Evolutionary conservation across 2,888 invertebrate genomes (phyloP), one percentile per base, ranked within the genome.

Genomic region (Diachrysia chrysitis): DNA sequence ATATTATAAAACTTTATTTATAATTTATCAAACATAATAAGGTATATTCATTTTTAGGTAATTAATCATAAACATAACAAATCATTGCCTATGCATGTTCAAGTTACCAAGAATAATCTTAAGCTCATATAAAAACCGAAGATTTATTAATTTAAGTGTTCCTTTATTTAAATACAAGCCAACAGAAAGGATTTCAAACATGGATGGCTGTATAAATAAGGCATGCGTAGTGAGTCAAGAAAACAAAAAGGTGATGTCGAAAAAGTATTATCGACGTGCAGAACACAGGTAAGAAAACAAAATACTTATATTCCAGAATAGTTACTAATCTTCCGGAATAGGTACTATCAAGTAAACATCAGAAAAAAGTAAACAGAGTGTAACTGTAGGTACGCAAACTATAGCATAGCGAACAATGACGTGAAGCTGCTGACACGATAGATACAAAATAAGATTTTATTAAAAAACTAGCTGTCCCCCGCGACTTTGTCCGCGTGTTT

Each of bases 211-310:
- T 72, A 83, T 78, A 54, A 79, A 80, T 32, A 91, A 88, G 53
- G 90, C 92, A 58, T 88, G 89, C 72, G 67, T 89, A 54, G 42
- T 69, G 9, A 71, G 71, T 59, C 82, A 87, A 80, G 89, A 89
- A 2, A 85, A 58, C 53, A 63, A 85, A 66, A 71, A 79, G 69
- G 19, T 81, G 35, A 51, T 83, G 19, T 85, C 88, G 3, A 94
- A 92, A 77, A 95, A 95, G 80, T 95, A 95, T 74, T 94, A 94
- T 72, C 86, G 95, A 12, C 87, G 90, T 63, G 93, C 92, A 19
- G 94, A 94, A 79, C 94, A 94, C 77, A 92, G 95, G 95, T 94
- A 83, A 89, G 91, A 37, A 19, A 62, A n/a, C 56, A 62, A 54
- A 59, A 59, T 69, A 71, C 23, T 64, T 69, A 16, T 19, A 16